phyloP scores from a whole-genome alignment of 2,113 vertebrate genomes.

The Dermatemys mawii region DNA sequence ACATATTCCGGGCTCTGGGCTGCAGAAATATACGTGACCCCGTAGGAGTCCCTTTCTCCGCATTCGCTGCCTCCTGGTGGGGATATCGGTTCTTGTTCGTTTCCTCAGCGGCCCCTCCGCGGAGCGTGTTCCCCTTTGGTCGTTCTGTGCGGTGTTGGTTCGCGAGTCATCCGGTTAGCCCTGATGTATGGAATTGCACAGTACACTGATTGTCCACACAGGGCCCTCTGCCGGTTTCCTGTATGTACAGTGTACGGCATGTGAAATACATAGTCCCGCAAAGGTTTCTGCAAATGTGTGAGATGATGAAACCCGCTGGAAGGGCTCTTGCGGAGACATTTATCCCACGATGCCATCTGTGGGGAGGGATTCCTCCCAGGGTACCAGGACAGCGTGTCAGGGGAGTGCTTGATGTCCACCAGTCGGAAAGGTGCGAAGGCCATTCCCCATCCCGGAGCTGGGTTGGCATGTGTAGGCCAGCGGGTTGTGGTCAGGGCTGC shows the following conservation, averaged over 20 bases:
- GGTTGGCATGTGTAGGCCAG: not conserved
- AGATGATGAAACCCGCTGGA: not conserved
- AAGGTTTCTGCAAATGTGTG: not conserved
- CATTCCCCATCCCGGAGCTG: not conserved
- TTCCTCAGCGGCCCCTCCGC: not conserved
- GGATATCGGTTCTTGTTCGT: not conserved
- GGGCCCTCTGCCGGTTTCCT: not conserved
- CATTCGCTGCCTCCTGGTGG: not conserved
- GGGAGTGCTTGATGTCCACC: not conserved
- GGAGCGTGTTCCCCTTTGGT: not conserved
- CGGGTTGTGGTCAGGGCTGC: fast-evolving
- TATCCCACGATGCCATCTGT: fast-evolving
- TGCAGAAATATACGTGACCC: not conserved
- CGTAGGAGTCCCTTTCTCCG: not conserved
- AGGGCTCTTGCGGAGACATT: not conserved
- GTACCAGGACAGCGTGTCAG: not conserved
- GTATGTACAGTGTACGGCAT: not conserved
- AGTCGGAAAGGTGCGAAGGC: not conserved
- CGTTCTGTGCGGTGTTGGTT: not conserved
- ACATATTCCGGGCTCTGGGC: not conserved
- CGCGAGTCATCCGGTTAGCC: not conserved
- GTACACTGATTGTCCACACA: not conserved
- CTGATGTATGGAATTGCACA: not conserved
- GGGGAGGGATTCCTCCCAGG: not conserved
- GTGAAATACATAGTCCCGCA: not conserved